Conservation (phyloP, 2,888 invertebrate species). For the Hypomecis atomaria region DNA sequence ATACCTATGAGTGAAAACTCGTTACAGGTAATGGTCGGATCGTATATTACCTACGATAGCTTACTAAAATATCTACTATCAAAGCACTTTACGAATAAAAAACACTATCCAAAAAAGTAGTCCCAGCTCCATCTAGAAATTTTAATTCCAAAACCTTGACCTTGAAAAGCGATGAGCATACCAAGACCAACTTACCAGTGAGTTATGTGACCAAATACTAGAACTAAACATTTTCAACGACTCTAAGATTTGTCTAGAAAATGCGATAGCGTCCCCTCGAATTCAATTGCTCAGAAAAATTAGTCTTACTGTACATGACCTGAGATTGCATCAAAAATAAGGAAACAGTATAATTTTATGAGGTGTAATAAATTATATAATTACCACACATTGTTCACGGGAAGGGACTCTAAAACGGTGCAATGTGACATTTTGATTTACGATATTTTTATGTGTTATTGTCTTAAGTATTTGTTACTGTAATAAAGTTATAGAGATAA, state of each 20-base stretch:
- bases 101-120: too few relatives aligned
- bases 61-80: too few relatives aligned
- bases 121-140: slow-evolving; percentile 11
- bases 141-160: background rate
- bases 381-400: slow-evolving; percentile 31
- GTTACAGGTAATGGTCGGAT: too few relatives aligned
- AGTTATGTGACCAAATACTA: background rate
- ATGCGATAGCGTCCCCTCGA: background rate
- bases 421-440: slow-evolving; percentile 27
- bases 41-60: too few relatives aligned
- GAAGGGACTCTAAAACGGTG: slow-evolving; percentile 19
- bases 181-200: background rate
- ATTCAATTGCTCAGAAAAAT: background rate
- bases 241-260: background rate
- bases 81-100: too few relatives aligned
- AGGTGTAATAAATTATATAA: slow-evolving; percentile 22
- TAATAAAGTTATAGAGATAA: too few relatives aligned
- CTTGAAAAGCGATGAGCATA: background rate
- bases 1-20: too few relatives aligned
- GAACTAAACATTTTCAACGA: background rate
- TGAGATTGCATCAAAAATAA: slow-evolving; percentile 21
- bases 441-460: slow-evolving; percentile 6
- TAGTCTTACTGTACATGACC: slow-evolving; percentile 4
- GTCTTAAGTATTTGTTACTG: background rate
- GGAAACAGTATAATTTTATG: slow-evolving; percentile 28